phyloP scores from a whole-genome alignment of 2,113 vertebrate species.

The Osmerus eperlanus region DNA sequence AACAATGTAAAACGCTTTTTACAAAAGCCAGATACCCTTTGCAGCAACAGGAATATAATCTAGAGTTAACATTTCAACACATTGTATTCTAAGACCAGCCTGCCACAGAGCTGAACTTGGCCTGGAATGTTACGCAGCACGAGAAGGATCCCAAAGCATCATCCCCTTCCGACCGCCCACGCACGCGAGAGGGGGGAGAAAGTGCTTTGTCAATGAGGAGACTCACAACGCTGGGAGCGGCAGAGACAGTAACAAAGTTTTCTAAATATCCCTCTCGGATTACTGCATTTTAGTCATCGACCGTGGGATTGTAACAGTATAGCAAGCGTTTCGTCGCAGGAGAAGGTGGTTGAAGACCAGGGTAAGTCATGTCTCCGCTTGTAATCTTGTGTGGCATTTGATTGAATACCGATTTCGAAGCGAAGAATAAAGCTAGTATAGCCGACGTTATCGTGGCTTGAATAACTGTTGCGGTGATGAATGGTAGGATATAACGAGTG shows the following conservation, averaged over 20 bases:
- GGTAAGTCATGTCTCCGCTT: conserved; percentile 40
- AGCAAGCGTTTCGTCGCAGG: neutral
- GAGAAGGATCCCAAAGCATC: conserved; percentile 3
- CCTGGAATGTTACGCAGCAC: neutral
- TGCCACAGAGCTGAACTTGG: conserved; percentile 3
- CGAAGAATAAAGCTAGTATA: conserved; percentile 52
- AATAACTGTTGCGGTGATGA: conserved; percentile 45
- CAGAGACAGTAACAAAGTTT: conserved; percentile 58
- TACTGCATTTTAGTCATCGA: neutral
- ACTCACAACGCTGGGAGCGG: conserved; percentile 49
- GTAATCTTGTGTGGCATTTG: conserved; percentile 18
- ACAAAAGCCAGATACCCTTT: no score
- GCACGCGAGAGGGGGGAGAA: conserved; percentile 50
- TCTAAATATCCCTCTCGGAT: conserved; percentile 20
- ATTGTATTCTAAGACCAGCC: neutral
- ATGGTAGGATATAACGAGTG: neutral
- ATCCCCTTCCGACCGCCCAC: conserved; percentile 62
- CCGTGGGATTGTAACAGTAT: conserved; percentile 7
- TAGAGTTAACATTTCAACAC: no score
- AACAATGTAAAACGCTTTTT: no score
- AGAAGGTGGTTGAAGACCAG: conserved; percentile 6
- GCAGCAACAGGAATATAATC: no score
- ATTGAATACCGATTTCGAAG: neutral
- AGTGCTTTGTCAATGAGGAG: conserved; percentile 69
- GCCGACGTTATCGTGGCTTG: conserved; percentile 56